Percentiles rank a stretch among this genome's conserved stretches.
phyloP scores from a whole-genome alignment of 1,140 invertebrate species.

The Caerostris darwini region DNA sequence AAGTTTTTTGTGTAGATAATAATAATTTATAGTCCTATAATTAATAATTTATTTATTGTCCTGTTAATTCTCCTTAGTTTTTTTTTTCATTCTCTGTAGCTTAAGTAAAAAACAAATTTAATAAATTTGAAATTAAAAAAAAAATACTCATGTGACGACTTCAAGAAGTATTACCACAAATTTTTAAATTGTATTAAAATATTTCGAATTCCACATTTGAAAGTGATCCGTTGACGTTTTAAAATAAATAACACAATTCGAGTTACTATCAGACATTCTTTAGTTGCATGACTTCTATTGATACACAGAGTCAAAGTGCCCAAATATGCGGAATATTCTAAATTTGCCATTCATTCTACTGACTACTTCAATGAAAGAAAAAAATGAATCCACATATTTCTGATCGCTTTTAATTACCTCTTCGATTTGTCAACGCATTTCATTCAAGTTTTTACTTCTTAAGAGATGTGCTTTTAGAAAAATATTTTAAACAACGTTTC shows the following conservation, averaged over 20 bases:
- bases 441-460: constrained; percentile 35
- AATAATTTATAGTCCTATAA: too few relatives aligned
- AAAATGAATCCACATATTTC: constrained; percentile 35
- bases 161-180: too few relatives aligned
- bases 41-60: too few relatives aligned
- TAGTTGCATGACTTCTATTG: too few relatives aligned
- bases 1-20: too few relatives aligned
- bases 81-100: too few relatives aligned
- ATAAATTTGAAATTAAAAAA: too few relatives aligned
- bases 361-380: background rate
- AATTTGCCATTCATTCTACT: background rate
- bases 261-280: background rate
- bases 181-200: too few relatives aligned
- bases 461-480: constrained; percentile 6
- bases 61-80: too few relatives aligned
- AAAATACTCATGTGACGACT: too few relatives aligned
- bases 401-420: constrained; percentile 55
- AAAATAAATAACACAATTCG: background rate
- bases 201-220: too few relatives aligned
- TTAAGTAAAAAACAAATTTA: too few relatives aligned
- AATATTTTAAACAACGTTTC: constrained; percentile 56
- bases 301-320: background rate
- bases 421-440: constrained; percentile 53
- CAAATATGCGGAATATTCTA: constrained; percentile 43
- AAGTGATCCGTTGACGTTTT: background rate